phyloP scores from a whole-genome alignment of 2,113 vertebrate species.

The Eolophus roseicapilla region DNA sequence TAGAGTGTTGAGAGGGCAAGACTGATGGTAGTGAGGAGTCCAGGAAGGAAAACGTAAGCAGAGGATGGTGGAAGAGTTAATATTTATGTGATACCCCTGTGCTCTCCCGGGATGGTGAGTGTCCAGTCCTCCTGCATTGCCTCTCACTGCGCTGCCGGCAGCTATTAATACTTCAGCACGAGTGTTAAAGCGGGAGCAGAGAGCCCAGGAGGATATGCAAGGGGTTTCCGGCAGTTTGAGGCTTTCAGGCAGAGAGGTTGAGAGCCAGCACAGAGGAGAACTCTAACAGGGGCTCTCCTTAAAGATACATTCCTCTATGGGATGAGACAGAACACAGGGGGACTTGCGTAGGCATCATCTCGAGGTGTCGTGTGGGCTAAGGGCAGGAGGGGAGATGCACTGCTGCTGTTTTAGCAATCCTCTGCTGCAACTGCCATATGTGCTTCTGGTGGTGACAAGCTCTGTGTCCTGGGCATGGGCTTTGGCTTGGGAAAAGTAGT shows the following conservation, averaged over 20 bases:
- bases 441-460: neutral
- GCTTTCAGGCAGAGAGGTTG: neutral
- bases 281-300: neutral
- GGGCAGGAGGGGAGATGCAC: neutral
- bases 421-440: neutral
- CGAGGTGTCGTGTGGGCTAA: neutral
- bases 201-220: neutral
- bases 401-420: neutral
- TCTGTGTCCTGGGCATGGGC: neutral
- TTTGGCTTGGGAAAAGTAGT: neutral
- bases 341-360: neutral
- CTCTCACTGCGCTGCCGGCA: neutral
- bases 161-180: neutral
- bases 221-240: neutral
- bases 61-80: neutral
- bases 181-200: neutral
- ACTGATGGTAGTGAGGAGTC: neutral
- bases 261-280: neutral
- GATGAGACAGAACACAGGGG: neutral
- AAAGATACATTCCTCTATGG: neutral
- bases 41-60: accelerated
- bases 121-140: neutral
- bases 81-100: neutral
- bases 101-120: neutral
- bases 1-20: neutral